Percentiles rank a stretch among this genome's conserved stretches.
These are phyloP conservation scores for Steinernema carpocapsae DNA, from an alignment of 2,888 invertebrate species.

Conservation along the genomic window DNA sequence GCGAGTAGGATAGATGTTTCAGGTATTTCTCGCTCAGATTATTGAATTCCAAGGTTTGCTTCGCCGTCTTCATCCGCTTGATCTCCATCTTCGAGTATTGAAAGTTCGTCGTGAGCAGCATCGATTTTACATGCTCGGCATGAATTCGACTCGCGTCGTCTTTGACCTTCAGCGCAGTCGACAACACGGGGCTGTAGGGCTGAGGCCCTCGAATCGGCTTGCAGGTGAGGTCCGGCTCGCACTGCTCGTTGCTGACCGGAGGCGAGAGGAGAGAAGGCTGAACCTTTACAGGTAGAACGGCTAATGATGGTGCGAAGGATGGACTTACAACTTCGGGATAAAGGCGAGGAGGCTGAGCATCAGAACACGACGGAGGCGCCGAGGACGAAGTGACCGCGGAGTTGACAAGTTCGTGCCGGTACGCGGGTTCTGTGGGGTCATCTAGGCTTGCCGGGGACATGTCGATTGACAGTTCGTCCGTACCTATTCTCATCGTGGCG, in stretches of 20 bases:
- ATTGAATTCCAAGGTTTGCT: slow-evolving; percentile 16
- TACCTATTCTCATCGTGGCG: slow-evolving; percentile 3
- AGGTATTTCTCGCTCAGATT: slow-evolving; percentile 25
- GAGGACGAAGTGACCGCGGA: background rate
- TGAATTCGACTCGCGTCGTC: slow-evolving; percentile 43
- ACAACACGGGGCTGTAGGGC: background rate
- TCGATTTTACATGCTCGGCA: background rate
- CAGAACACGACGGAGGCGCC: background rate
- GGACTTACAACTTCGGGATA: slow-evolving; percentile 28
- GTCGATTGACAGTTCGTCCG: slow-evolving; percentile 18
- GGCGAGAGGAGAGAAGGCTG: slow-evolving; percentile 56
- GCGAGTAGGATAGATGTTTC: background rate
- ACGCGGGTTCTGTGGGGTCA: slow-evolving; percentile 18
- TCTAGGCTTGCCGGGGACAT: slow-evolving; percentile 30
- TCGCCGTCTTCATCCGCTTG: slow-evolving; percentile 25
- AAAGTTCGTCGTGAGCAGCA: slow-evolving; percentile 4
- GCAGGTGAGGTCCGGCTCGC: background rate
- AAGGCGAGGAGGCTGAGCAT: slow-evolving; percentile 1
- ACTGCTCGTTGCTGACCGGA: slow-evolving; percentile 55
- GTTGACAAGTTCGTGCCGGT: slow-evolving; percentile 15
- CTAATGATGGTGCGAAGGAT: background rate
- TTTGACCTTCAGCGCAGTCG: background rate
- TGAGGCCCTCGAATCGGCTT: slow-evolving; percentile 41
- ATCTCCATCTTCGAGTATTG: background rate
- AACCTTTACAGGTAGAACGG: slow-evolving; percentile 29